Evolutionary conservation across 2,797 vertebrate species (phyloP).

Genomic region (Rhincodon typus): DNA sequence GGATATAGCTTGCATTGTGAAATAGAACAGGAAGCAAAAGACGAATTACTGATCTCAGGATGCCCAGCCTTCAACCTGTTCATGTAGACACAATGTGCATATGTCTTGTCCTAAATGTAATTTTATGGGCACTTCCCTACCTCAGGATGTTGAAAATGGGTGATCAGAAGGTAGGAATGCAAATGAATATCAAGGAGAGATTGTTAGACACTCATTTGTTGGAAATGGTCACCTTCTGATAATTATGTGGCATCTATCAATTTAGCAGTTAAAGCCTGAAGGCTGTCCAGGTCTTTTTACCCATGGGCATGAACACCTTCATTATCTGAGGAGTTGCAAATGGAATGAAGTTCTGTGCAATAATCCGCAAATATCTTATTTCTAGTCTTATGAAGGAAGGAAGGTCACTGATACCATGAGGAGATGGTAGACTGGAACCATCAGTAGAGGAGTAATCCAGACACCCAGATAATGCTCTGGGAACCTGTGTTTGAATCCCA

Average conservation of each 20-base stretch:
- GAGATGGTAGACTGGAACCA: no score
- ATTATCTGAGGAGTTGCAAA: background rate
- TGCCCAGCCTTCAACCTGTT: no score
- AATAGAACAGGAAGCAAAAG: background rate
- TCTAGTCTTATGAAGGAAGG: no score
- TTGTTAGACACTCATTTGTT: background rate
- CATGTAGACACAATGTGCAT: no score
- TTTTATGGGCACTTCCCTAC: no score
- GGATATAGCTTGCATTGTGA: background rate
- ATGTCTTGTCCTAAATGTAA: no score
- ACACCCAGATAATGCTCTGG: no score
- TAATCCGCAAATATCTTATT: background rate
- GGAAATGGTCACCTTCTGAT: background rate
- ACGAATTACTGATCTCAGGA: no score
- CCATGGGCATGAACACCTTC: background rate
- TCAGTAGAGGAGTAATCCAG: no score
- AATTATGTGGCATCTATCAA: background rate
- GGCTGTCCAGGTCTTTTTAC: background rate
- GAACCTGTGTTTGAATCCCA: no score
- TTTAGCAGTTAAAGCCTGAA: background rate
- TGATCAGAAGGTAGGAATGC: background rate
- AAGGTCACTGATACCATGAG: background rate
- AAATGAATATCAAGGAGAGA: background rate
- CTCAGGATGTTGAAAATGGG: no score
- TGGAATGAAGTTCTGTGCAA: background rate